Evolutionary conservation across 2,113 vertebrate genomes (phyloP).

Genomic region (Solea senegalensis): DNA sequence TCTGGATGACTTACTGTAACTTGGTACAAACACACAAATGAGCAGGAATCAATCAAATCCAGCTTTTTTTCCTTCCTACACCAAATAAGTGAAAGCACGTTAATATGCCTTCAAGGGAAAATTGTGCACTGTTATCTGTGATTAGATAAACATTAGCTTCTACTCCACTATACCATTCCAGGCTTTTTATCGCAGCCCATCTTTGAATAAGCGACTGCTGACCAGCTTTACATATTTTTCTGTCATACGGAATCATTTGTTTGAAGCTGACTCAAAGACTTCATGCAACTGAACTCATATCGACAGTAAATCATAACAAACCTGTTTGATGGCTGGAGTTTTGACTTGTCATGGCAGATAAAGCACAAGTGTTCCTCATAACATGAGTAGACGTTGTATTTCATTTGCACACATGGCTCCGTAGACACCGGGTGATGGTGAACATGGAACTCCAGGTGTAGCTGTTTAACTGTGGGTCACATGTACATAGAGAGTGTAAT

Average conservation of each 20-base stretch:
- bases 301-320: background rate
- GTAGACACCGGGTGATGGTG: background rate
- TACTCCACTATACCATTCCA: too few species aligned
- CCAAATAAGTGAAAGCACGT: too few species aligned
- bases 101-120: too few species aligned
- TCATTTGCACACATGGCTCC: background rate
- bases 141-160: too few species aligned
- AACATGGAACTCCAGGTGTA: background rate
- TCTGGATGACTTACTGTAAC: too few species aligned
- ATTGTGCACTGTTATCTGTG: too few species aligned
- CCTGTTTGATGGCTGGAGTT: background rate
- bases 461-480: background rate
- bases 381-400: background rate
- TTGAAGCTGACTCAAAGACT: background rate
- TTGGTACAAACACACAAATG: too few species aligned
- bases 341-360: slow-evolving; percentile 4
- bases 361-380: background rate
- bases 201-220: too few species aligned
- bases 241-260: background rate
- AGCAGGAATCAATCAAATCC: too few species aligned
- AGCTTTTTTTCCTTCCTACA: too few species aligned
- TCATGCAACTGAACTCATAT: background rate
- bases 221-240: background rate
- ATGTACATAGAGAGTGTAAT: background rate
- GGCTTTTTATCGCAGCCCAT: too few species aligned